Base-by-base conservation (phyloP, 1,140 invertebrate species). In the Lutraria rhynchaena region DNA sequence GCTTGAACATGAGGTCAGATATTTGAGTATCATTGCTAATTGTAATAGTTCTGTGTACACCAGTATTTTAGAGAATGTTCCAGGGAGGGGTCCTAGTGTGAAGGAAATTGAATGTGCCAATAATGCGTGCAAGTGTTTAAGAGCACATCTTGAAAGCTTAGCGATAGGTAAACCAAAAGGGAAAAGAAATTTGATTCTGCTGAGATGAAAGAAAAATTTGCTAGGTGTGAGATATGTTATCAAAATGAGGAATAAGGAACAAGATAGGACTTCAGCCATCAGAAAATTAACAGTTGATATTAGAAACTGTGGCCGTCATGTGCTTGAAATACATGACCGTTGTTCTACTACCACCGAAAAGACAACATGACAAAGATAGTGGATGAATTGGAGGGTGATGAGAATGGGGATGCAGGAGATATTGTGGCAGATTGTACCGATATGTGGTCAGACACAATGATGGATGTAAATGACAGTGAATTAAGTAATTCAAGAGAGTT, bases 11-110 rank as follows among this genome's bases (percentile, higher is more conserved):
- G 86, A 88, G 3, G 13, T 93, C 3, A 90, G 92, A 46, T 93
- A 93, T 76, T 84, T 76, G 53, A 71, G 69, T 19, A 35, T 93
- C 0, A 90, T 93, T 71, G 91, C 83, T 1, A 93, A 93, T 87
- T 91, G 92, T 9, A 93, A 93, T 81, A 91, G 89, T 27, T 92
- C 84, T 57, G 91, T 92, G 3, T 91, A 89, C 63, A 69, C 83
- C 9, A 87, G 82, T 78, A 89, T 93, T 24, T 5, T 77, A 29
- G 76, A 90, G 65, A 63, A 60, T 37, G 81, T 85, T 27, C 85
- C 88, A 0, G 92, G 91, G 61, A 67, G 71, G 65, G 81, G 86
- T 7, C 67, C 87, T 78, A 81, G 11, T 60, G 88, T 92, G 1
- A 86, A 88, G 80, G 93, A 93, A 89, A 87, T 92, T 19, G 83